phyloP scores from a whole-genome alignment of 2,888 invertebrate genomes.

The Junonia oenone region DNA sequence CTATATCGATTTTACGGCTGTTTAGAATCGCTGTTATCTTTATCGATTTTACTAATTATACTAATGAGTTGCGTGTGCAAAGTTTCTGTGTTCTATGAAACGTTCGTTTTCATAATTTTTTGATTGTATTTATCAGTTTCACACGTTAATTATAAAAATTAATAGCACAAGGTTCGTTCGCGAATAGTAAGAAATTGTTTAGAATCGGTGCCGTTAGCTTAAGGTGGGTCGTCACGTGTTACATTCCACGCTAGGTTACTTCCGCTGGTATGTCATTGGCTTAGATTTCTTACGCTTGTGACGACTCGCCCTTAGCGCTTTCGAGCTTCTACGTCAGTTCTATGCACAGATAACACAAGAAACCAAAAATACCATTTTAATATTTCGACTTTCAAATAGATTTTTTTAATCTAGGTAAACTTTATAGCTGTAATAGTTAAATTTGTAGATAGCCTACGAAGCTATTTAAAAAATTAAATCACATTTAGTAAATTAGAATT shows the following conservation, averaged over 20 bases:
- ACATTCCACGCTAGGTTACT: constrained; percentile 47
- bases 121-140: background rate
- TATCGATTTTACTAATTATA: background rate
- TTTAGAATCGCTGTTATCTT: background rate
- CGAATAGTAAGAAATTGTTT: constrained; percentile 19
- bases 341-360: constrained; percentile 19
- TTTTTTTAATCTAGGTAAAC: background rate
- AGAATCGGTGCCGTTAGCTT: constrained; percentile 24
- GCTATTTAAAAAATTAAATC: background rate
- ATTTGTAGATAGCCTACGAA: background rate
- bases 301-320: constrained; percentile 26
- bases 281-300: constrained; percentile 27
- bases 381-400: background rate
- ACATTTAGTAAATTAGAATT: background rate
- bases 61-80: background rate
- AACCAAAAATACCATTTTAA: constrained; percentile 1
- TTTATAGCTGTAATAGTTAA: background rate
- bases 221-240: constrained; percentile 38
- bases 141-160: no score
- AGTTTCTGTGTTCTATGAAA: no score
- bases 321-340: constrained; percentile 28
- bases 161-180: background rate
- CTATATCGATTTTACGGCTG: background rate
- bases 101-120: background rate
- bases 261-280: constrained; percentile 37